Conservation (phyloP, 2,113 vertebrate species). For the Zosterops lateralis region DNA sequence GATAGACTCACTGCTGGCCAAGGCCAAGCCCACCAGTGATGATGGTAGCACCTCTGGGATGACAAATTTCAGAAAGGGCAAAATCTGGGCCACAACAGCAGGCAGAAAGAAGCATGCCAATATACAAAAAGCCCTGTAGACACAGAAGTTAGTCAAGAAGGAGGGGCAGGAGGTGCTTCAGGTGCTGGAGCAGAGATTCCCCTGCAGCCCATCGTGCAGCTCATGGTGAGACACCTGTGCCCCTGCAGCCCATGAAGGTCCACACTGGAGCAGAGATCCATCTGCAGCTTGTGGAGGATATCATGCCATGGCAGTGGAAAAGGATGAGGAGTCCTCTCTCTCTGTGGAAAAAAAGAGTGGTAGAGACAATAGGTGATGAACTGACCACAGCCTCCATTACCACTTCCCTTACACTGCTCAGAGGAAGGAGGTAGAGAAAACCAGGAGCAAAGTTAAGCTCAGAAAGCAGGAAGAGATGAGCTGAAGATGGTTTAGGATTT, state of each 20-base stretch:
- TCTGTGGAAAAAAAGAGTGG: not conserved
- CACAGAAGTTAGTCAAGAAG: no score
- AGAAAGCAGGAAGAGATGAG: rapidly evolving
- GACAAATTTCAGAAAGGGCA: not conserved
- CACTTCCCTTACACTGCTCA: not conserved
- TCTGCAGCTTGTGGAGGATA: not conserved
- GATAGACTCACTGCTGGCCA: not conserved
- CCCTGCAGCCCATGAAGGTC: not conserved
- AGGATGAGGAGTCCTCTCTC: not conserved
- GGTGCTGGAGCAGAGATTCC: not conserved
- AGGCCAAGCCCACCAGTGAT: not conserved
- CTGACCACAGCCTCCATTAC: not conserved
- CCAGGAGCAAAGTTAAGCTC: not conserved
- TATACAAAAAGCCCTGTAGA: no score
- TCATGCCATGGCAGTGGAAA: not conserved
- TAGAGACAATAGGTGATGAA: rapidly evolving
- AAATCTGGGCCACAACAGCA: not conserved
- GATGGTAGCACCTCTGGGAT: not conserved
- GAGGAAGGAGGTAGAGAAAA: not conserved
- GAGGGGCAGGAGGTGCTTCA: not conserved
- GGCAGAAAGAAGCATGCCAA: not conserved
- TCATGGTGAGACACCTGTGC: not conserved
- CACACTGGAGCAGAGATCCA: not conserved
- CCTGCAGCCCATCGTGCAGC: not conserved
- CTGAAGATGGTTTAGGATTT: not conserved